phyloP scores from a whole-genome alignment of 2,113 vertebrate genomes.

The Perognathus longimembris region DNA sequence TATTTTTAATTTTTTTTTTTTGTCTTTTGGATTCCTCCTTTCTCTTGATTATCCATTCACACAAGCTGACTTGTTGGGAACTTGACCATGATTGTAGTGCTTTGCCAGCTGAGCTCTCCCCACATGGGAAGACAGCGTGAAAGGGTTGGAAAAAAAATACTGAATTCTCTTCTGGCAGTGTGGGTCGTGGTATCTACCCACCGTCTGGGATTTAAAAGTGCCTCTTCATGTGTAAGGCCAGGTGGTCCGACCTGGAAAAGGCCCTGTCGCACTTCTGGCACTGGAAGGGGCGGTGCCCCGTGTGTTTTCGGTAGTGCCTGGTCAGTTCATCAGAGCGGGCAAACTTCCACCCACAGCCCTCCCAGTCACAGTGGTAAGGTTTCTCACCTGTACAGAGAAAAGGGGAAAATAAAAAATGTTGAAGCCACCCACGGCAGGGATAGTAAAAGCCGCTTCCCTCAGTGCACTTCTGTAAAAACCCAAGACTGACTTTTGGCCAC shows the following conservation, averaged over 20 bases:
- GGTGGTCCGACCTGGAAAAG: constrained; percentile 98
- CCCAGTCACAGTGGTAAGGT: constrained; percentile 99
- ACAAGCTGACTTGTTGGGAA: constrained; percentile 84
- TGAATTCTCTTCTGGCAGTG: constrained; percentile 88
- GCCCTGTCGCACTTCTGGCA: constrained; percentile 98
- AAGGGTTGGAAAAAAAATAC: constrained; percentile 84
- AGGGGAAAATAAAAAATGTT: not conserved
- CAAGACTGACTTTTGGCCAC: not conserved
- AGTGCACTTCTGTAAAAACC: not conserved
- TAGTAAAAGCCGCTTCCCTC: not conserved
- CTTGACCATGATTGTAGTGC: constrained; percentile 88
- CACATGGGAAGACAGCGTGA: constrained; percentile 79
- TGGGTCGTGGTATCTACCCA: constrained; percentile 66
- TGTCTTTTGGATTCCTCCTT: constrained; percentile 73
- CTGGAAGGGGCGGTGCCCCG: constrained; percentile 97
- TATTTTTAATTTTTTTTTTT: not conserved
- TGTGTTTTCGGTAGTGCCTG: constrained; percentile 99
- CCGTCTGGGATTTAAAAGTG: constrained; percentile 90
- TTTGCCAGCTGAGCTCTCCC: constrained; percentile 80
- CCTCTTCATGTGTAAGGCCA: constrained; percentile 99
- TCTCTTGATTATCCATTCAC: constrained; percentile 82
- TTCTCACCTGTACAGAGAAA: constrained; percentile 92
- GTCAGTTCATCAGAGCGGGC: constrained; percentile 99
- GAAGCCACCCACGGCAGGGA: not conserved
- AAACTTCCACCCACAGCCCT: constrained; percentile 99